Evolutionary conservation across 2,888 invertebrate genomes (phyloP), one percentile per base, ranked within the genome.

Genomic region (Hymenopus coronatus): DNA sequence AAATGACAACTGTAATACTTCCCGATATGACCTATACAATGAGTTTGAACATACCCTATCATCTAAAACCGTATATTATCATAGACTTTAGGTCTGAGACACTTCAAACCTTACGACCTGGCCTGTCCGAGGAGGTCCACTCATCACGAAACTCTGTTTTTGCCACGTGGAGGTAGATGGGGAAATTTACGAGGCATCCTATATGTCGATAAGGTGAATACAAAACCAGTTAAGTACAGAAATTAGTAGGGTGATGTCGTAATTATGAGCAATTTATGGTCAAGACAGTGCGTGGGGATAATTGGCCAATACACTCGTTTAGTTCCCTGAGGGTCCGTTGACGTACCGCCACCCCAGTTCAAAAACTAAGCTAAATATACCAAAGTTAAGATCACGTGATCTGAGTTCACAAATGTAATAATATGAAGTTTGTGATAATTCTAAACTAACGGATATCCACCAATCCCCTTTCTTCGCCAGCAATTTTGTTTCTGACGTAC

Each of bases 221-320:
- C 85, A 85, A 70, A 85, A 85, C 85, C 70, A 85, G 54, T 85
- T 85, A 85, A 85, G 85, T 85, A 85, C 85, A 85, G 85, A 85
- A 85, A 85, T 85, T 85, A 85, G 85, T 85, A 70, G 28, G 54
- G 85, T 85, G 85, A 85, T 85, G 54, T 85, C 85, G 85, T 85
- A 85, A 85, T 85, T 85, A 85, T 70, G 85, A 85, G 85, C 85
- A 85, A 85, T 85, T 85, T 85, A 85, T 85, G 83, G 54, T 70
- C 54, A 70, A 70, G 20, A 70, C 54, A 70, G 54, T 70, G 54
- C 54, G 54, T 70, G 54, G 54, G 54, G 54, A 70, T 70, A 70
- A 70, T 70, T 70, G 54, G 54, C 54, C 40, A 70, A 70, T 70
- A 70, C 54, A 70, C 54, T 70, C 54, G 54, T 70, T 70, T 70